Conservation (phyloP, 2,113 vertebrate species). For the Garra rufa region DNA sequence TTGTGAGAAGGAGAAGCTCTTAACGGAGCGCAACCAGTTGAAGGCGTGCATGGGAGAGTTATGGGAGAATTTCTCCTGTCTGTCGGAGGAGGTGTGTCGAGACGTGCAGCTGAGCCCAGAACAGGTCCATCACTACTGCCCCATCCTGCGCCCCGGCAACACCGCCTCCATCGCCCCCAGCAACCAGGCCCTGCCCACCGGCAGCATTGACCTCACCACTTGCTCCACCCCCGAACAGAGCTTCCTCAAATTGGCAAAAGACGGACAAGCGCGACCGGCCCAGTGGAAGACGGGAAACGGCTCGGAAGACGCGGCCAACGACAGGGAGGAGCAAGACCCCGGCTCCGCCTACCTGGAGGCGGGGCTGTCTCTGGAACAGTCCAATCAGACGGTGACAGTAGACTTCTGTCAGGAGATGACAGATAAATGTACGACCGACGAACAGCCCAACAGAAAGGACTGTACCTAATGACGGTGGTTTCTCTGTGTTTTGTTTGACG, state of each 20-base stretch:
- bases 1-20: constrained; percentile 95
- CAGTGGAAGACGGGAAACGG: constrained; percentile 75
- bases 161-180: constrained; percentile 65
- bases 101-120: constrained; percentile 95
- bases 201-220: constrained; percentile 79
- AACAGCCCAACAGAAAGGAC: constrained; percentile 93
- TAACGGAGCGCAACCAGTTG: constrained; percentile 96
- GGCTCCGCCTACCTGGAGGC: constrained; percentile 80
- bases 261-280: constrained; percentile 79
- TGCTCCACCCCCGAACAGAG: constrained; percentile 82
- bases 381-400: constrained; percentile 94
- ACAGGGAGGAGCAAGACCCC: constrained; percentile 77
- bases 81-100: constrained; percentile 97
- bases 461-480: constrained; percentile 80
- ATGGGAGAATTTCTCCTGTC: constrained; percentile 97
- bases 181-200: constrained; percentile 68
- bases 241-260: constrained; percentile 79
- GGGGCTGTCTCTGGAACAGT: constrained; percentile 81
- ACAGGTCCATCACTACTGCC: constrained; percentile 96
- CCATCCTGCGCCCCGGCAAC: constrained; percentile 84
- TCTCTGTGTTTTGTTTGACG: constrained; percentile 49
- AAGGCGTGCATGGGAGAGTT: constrained; percentile 98
- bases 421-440: constrained; percentile 98
- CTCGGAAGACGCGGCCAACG: constrained; percentile 55
- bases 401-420: constrained; percentile 99